A percentile compares a stretch with the other conserved stretches of the same genome.
phyloP scores from a whole-genome alignment of 2,888 invertebrate genomes.

The Cheilosia pagana region DNA sequence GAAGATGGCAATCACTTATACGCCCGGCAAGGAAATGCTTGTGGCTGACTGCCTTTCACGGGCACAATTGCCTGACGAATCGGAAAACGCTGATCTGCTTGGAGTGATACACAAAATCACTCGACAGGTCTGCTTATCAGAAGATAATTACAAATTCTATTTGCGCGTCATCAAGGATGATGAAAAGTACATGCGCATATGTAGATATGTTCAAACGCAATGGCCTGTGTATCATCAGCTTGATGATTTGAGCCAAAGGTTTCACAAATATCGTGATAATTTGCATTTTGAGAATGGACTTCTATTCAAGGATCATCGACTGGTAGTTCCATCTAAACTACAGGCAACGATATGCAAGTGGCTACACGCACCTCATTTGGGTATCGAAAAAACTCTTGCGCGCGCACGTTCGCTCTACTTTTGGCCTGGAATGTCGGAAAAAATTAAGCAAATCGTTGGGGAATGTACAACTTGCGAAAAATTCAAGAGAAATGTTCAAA shows the following conservation, averaged over 20 bases:
- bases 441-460: slow-evolving; percentile 75
- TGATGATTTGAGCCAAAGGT: slow-evolving; percentile 45
- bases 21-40: slow-evolving; percentile 74
- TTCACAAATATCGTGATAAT: slow-evolving; percentile 37
- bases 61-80: slow-evolving; percentile 59
- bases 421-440: slow-evolving; percentile 77
- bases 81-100: slow-evolving; percentile 8
- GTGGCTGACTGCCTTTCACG: slow-evolving; percentile 72
- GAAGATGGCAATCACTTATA: slow-evolving; percentile 72
- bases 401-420: slow-evolving; percentile 76
- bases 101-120: not conserved
- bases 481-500: slow-evolving; percentile 36
- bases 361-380: slow-evolving; percentile 78
- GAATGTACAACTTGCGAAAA: slow-evolving; percentile 34
- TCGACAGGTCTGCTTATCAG: slow-evolving; percentile 26
- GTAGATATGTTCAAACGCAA: slow-evolving; percentile 12
- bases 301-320: slow-evolving; percentile 26
- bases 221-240: slow-evolving; percentile 41
- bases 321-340: slow-evolving; percentile 64
- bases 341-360: slow-evolving; percentile 60
- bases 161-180: slow-evolving; percentile 19
- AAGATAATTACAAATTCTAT: slow-evolving; percentile 51
- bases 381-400: slow-evolving; percentile 77
- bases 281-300: slow-evolving; percentile 42
- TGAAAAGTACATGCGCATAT: slow-evolving; percentile 22